These are phyloP conservation scores for Urocitellus parryii DNA, from an alignment of 2,113 vertebrate genomes.

Conservation along the genomic window DNA sequence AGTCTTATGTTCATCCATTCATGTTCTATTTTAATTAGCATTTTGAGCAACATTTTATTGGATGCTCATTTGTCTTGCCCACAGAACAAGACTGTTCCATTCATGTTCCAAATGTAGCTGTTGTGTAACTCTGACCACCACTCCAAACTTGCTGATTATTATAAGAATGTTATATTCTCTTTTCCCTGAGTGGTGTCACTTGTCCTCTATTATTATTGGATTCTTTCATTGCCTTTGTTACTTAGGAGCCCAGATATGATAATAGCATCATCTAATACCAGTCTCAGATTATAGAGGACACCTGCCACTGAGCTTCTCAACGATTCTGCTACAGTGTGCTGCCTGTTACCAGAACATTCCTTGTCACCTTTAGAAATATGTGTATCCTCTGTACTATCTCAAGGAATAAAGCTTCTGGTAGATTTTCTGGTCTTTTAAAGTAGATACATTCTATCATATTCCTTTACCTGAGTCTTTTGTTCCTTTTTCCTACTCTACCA, in stretches of 20 bases:
- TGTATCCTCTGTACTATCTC: neutral
- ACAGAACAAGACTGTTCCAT: neutral
- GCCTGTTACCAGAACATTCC: neutral
- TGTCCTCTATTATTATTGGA: neutral
- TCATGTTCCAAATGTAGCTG: too few species aligned
- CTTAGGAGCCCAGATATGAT: neutral
- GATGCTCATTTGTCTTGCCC: neutral
- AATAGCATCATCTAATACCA: neutral
- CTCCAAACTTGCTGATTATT: neutral
- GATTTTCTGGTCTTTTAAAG: neutral
- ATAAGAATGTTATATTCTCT: neutral
- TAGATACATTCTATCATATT: too few species aligned
- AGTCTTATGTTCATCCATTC: neutral
- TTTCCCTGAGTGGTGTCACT: neutral
- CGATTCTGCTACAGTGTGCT: neutral
- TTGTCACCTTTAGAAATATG: neutral
- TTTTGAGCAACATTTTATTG: neutral
- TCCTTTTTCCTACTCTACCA: neutral
- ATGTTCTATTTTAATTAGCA: neutral
- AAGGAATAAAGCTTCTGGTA: neutral
- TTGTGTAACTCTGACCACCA: neutral
- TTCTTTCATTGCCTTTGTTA: neutral
- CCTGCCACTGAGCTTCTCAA: too few species aligned
- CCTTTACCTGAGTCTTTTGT: too few species aligned
- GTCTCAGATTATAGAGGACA: neutral